Evolutionary conservation across 2,113 vertebrate species (phyloP).

Genomic region (Xiphias gladius): DNA sequence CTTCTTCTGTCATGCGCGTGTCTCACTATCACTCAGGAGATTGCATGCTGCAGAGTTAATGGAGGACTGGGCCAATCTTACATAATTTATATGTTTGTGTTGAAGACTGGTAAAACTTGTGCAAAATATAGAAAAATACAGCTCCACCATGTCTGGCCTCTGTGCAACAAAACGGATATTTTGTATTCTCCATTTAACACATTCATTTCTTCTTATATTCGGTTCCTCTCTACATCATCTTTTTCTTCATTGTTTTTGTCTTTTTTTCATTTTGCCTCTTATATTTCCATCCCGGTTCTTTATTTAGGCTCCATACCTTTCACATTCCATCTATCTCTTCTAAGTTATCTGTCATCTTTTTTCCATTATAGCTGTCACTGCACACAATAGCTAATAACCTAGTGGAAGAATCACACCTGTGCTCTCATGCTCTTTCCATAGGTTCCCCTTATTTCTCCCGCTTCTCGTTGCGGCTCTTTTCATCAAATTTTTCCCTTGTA

Average conservation of each 20-base stretch:
- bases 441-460: conserved; percentile 17
- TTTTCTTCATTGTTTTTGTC: conserved; percentile 45
- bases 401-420: conserved; percentile 72
- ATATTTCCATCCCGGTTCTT: conserved; percentile 52
- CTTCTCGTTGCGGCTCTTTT: not conserved
- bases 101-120: not conserved
- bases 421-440: conserved; percentile 53
- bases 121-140: conserved; percentile 6
- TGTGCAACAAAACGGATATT: conserved; percentile 26
- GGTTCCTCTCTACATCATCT: conserved; percentile 15
- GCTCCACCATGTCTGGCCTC: conserved; percentile 10
- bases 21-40: not conserved
- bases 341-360: conserved; percentile 60
- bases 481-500: conserved; percentile 3
- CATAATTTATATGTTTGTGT: conserved; percentile 7
- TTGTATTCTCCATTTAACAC: conserved; percentile 25
- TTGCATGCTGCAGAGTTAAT: not conserved
- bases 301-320: conserved; percentile 51
- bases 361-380: conserved; percentile 64
- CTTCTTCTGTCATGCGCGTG: not conserved
- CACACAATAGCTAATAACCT: conserved; percentile 70
- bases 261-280: conserved; percentile 44
- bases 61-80: not conserved
- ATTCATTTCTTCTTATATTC: conserved; percentile 4
- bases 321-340: conserved; percentile 52